Evolutionary conservation across 2,113 vertebrate species (phyloP).

Genomic region (Pygoscelis antarcticus): DNA sequence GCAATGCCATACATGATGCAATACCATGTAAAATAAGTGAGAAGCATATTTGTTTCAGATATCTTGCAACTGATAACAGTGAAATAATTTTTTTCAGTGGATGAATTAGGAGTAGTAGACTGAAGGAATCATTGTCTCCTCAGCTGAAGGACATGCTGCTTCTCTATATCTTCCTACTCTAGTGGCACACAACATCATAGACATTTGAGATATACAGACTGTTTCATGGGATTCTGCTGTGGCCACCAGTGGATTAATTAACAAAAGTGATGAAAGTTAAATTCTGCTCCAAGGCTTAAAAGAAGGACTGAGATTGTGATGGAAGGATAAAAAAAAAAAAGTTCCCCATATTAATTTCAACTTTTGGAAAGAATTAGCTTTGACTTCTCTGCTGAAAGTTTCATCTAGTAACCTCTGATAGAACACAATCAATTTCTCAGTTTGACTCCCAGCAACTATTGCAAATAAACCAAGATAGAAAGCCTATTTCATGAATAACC

Average conservation of each 20-base stretch:
- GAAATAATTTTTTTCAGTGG: not conserved
- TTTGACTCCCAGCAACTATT: not conserved
- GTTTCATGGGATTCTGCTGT: not conserved
- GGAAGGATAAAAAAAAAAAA: not conserved
- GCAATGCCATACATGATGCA: not conserved
- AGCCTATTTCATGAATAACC: not conserved
- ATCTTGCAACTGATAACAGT: not conserved
- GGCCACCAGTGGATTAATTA: slow-evolving; percentile 8
- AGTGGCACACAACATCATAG: not conserved
- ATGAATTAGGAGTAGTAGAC: not conserved
- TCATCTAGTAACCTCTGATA: not conserved
- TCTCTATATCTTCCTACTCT: not conserved
- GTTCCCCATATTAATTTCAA: not conserved
- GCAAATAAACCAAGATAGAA: not conserved
- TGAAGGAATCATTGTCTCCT: not conserved
- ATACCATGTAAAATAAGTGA: not conserved
- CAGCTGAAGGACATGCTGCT: not conserved
- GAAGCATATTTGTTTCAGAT: not conserved
- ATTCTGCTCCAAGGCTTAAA: not conserved
- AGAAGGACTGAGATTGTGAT: not conserved
- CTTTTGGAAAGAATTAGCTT: not conserved
- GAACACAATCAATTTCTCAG: not conserved
- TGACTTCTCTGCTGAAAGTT: not conserved
- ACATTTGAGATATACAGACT: not conserved
- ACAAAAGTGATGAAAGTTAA: not conserved